Conservation (phyloP, 2,888 invertebrate species). For the Ernsta delagoae region DNA sequence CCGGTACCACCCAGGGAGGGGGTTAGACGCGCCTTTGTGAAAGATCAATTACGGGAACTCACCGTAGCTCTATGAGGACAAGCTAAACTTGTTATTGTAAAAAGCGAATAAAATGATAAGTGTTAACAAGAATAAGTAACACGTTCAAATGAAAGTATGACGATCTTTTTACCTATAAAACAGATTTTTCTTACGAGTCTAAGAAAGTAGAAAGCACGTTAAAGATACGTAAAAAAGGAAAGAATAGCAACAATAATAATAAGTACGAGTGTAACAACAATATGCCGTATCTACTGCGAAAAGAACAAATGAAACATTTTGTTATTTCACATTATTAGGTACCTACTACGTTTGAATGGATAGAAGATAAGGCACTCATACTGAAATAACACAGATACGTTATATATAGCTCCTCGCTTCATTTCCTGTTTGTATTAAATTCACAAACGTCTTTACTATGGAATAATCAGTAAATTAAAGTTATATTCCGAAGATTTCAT, state of each 20-base stretch:
- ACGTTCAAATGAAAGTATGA: no score
- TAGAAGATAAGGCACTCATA: constrained; percentile 18
- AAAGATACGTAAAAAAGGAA: no score
- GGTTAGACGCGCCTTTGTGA: constrained; percentile 46
- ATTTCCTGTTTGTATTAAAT: constrained; percentile 30
- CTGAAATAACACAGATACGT: constrained; percentile 12
- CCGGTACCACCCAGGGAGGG: constrained; percentile 13
- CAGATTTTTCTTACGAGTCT: no score
- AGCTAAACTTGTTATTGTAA: neutral
- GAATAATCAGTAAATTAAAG: neutral
- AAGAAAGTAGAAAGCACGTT: no score
- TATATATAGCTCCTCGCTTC: neutral
- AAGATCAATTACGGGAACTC: constrained; percentile 41
- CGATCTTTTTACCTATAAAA: no score
- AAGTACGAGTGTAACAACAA: no score
- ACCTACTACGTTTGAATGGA: constrained; percentile 3
- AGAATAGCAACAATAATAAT: neutral
- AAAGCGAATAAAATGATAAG: neutral
- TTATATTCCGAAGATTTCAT: neutral
- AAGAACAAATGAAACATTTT: neutral
- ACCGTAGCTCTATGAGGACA: constrained; percentile 40
- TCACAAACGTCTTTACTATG: constrained; percentile 8
- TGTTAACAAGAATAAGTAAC: no score
- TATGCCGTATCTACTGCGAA: neutral
- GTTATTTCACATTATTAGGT: neutral